Evolutionary conservation across 2,888 invertebrate genomes (phyloP).

Genomic region (Acleris sparsana): DNA sequence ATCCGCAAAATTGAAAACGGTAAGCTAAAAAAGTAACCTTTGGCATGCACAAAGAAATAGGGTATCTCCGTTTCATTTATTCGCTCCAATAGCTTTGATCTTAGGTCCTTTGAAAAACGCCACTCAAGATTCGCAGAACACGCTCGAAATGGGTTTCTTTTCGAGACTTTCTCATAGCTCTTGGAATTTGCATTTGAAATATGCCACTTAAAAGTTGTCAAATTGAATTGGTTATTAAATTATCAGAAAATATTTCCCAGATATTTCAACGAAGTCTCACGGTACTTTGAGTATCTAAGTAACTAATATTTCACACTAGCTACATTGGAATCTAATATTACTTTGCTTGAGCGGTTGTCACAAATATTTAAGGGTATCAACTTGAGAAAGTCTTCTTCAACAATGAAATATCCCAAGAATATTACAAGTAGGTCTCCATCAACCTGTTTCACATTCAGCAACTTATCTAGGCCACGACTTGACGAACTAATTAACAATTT

Average conservation of each 20-base stretch:
- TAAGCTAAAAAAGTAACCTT: slow-evolving; percentile 49
- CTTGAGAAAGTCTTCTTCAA: too few relatives aligned
- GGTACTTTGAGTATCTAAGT: too few relatives aligned
- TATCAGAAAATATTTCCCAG: background rate
- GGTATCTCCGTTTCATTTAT: slow-evolving; percentile 58
- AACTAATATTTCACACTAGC: too few relatives aligned
- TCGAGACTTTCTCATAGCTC: slow-evolving; percentile 46
- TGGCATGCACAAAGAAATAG: slow-evolving; percentile 54
- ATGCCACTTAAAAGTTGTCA: slow-evolving; percentile 40
- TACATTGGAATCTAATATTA: too few relatives aligned
- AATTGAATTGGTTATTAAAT: slow-evolving; percentile 19
- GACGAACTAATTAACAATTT: too few relatives aligned
- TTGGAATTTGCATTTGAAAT: slow-evolving; percentile 50
- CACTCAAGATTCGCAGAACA: slow-evolving; percentile 59
- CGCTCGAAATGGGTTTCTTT: slow-evolving; percentile 55
- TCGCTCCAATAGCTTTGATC: slow-evolving; percentile 65
- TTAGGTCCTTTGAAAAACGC: slow-evolving; percentile 60
- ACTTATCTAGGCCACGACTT: too few relatives aligned
- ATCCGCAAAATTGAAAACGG: slow-evolving; percentile 46
- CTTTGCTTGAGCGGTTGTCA: too few relatives aligned
- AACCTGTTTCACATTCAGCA: too few relatives aligned
- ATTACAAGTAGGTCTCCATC: too few relatives aligned
- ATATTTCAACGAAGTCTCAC: too few relatives aligned
- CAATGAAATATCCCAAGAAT: too few relatives aligned
- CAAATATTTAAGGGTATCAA: too few relatives aligned